Conservation (phyloP, 2,888 invertebrate species). For the Sarcophaga variegata region DNA sequence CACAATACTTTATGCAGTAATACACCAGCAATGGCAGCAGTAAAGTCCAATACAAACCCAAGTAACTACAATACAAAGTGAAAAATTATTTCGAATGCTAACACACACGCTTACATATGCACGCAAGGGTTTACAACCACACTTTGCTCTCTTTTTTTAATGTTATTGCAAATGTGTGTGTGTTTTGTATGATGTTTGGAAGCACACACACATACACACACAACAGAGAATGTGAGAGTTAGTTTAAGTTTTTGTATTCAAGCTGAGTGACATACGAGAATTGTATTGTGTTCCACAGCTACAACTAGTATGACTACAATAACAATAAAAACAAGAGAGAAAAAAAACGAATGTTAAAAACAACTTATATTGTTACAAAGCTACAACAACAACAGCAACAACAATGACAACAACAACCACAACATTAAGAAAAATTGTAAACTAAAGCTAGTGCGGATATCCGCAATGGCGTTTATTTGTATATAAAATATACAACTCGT, state of each 20-base stretch:
- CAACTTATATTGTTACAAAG: not conserved
- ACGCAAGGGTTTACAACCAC: not conserved
- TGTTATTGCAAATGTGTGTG: not conserved
- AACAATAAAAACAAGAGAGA: not conserved
- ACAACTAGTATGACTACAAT: not conserved
- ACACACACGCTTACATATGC: not conserved
- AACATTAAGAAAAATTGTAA: slow-evolving; percentile 28
- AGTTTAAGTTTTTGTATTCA: not conserved
- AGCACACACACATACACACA: no score
- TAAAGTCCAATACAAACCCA: not conserved
- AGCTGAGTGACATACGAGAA: slow-evolving; percentile 20
- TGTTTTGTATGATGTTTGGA: not conserved
- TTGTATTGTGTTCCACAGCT: not conserved
- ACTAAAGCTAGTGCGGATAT: slow-evolving; percentile 60
- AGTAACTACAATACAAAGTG: slow-evolving; percentile 29
- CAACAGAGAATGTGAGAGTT: not conserved
- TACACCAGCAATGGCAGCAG: not conserved
- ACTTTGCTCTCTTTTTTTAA: not conserved
- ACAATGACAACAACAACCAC: not conserved
- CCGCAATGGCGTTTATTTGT: slow-evolving; percentile 68
- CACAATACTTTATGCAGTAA: slow-evolving; percentile 52
- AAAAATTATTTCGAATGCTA: slow-evolving; percentile 37
- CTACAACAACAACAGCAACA: not conserved
- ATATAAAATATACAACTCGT: slow-evolving; percentile 73
- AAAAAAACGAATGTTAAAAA: not conserved